Conservation (phyloP, 2,113 vertebrate species). For the Tapirus terrestris region DNA sequence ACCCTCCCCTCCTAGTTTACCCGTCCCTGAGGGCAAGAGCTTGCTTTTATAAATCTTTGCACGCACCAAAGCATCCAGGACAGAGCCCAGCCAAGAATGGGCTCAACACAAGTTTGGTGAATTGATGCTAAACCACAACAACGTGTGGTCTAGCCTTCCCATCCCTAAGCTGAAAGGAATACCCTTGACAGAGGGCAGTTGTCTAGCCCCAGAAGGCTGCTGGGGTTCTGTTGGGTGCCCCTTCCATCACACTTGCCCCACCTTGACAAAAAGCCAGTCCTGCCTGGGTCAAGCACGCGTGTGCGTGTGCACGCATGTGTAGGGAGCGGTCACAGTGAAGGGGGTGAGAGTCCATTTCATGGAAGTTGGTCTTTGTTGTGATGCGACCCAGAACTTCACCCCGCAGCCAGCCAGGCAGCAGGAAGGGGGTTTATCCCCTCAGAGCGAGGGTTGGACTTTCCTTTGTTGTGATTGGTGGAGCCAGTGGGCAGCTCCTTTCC, state of each 20-base stretch:
- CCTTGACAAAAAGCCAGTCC: not conserved
- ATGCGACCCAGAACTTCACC: not conserved
- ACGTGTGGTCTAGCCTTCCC: not conserved
- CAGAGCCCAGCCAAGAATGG: not conserved
- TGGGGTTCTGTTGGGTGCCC: not conserved
- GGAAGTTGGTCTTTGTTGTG: not conserved
- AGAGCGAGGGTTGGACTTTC: not conserved
- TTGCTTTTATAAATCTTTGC: slow-evolving; percentile 2
- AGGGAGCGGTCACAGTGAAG: not conserved
- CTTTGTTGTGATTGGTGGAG: not conserved
- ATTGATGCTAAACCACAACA: not conserved
- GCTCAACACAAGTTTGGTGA: not conserved
- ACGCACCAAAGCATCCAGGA: not conserved
- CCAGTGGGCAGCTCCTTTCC: not conserved
- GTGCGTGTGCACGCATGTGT: not conserved
- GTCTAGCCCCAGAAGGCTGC: not conserved
- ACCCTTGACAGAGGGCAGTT: not conserved
- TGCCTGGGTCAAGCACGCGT: not conserved
- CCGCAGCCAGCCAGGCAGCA: not conserved
- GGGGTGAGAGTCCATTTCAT: not conserved
- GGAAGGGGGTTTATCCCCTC: not conserved
- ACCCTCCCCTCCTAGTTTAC: not conserved
- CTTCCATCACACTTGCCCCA: not conserved
- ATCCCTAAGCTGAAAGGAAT: not conserved
- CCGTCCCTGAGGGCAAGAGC: not conserved